These are phyloP conservation scores for Heteromyza rotundicornis DNA, from an alignment of 2,888 invertebrate genomes.

Conservation along the genomic window DNA sequence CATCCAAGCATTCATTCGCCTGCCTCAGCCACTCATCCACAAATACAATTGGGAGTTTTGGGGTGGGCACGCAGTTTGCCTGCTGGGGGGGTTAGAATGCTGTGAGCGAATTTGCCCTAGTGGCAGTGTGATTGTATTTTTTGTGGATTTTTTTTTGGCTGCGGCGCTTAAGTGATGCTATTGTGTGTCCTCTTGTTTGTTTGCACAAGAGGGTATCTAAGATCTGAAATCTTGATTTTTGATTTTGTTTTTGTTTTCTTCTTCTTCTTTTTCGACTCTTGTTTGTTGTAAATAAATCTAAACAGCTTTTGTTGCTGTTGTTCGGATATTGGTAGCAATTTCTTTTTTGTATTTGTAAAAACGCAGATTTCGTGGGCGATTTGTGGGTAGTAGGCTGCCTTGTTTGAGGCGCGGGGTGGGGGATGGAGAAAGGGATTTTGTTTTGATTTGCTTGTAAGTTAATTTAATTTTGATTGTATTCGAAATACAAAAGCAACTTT, in stretches of 20 bases:
- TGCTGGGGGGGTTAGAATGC: background rate
- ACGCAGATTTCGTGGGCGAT: conserved; percentile 14
- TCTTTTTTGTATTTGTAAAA: background rate
- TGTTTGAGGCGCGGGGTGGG: background rate
- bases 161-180: background rate
- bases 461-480: conserved; percentile 6
- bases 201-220: background rate
- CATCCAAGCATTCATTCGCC: background rate
- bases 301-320: conserved; percentile 38
- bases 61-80: background rate
- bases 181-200: background rate
- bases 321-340: conserved; percentile 28
- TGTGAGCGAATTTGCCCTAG: background rate
- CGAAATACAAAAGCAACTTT: too few species aligned
- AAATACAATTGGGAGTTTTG: too few species aligned
- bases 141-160: background rate
- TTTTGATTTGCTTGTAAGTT: background rate
- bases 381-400: background rate
- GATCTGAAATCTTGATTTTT: conserved; percentile 22
- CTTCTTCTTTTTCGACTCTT: conserved; percentile 38
- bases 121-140: background rate
- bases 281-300: conserved; percentile 48
- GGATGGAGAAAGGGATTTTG: background rate
- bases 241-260: conserved; percentile 37
- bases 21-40: background rate